Conservation (phyloP, 23 tunicate species). For the Diplosoma virens region DNA sequence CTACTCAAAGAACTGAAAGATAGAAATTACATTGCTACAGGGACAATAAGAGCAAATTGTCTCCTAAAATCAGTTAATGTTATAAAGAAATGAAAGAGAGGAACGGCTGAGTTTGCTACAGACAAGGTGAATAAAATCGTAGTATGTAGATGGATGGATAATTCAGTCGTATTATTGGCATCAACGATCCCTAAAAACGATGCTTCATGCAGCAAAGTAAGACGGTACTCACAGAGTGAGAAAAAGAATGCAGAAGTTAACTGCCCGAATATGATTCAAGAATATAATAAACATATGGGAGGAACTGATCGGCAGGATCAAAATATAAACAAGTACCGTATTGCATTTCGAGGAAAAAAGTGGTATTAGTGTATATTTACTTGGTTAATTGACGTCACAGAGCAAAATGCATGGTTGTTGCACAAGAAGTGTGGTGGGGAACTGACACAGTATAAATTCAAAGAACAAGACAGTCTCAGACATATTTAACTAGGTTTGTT, state of each 20-base stretch:
- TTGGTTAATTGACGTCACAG: slow-evolving; percentile 4
- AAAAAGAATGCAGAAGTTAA: not conserved
- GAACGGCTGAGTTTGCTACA: slow-evolving; percentile 1
- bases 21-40: not conserved
- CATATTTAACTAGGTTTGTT: not conserved
- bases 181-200: slow-evolving; percentile 2
- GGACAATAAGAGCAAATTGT: slow-evolving; percentile 6
- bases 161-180: slow-evolving; percentile 13
- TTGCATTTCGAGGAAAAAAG: slow-evolving; percentile 16
- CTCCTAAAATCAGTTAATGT: not conserved
- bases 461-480: not conserved
- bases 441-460: not conserved
- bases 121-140: slow-evolving; percentile 1
- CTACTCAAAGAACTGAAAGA: slow-evolving; percentile 3
- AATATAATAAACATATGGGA: slow-evolving; percentile 14
- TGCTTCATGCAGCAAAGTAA: not conserved
- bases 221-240: not conserved
- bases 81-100: slow-evolving; percentile 1
- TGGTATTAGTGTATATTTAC: slow-evolving; percentile 22
- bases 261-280: not conserved
- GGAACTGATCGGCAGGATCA: slow-evolving; percentile 15
- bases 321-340: not conserved
- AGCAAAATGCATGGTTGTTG: slow-evolving; percentile 5
- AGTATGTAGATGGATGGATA: slow-evolving; percentile 15
- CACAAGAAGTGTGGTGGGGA: slow-evolving; percentile 4